Conservation (phyloP, 1,140 invertebrate genomes). For the Mercenaria mercenaria region DNA sequence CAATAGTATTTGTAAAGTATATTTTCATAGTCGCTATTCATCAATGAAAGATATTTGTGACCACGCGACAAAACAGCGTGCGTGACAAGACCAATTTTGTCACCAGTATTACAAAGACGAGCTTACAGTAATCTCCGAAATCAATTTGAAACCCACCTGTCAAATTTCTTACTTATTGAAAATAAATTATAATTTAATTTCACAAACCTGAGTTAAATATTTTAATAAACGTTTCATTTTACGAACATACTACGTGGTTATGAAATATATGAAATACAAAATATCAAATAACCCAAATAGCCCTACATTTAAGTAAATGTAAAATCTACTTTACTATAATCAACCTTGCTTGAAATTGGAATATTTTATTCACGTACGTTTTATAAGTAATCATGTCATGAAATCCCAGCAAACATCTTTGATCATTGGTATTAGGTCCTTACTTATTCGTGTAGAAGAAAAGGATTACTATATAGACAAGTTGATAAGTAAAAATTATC, state of each 20-base stretch:
- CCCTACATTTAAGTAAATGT: neutral
- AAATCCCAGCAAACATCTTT: neutral
- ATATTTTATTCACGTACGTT: neutral
- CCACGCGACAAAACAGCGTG: neutral
- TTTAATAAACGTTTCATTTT: neutral
- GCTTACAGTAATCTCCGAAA: neutral
- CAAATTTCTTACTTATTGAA: neutral
- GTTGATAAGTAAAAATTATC: too few species aligned
- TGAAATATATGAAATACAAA: neutral
- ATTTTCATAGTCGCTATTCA: too few species aligned
- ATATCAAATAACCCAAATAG: neutral
- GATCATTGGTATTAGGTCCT: neutral
- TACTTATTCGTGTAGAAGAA: too few species aligned
- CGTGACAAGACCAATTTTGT: neutral
- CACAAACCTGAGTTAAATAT: neutral
- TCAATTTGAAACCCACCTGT: neutral
- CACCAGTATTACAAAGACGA: neutral
- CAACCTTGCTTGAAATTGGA: neutral
- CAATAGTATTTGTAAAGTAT: too few species aligned
- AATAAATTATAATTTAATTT: slow-evolving; percentile 32
- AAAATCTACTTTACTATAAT: neutral
- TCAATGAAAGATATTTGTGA: neutral
- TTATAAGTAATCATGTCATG: neutral
- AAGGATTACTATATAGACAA: too few species aligned
- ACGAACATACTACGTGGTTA: too few species aligned